A percentile compares a stretch with the other conserved stretches of the same genome.
Conservation (phyloP, 2,888 invertebrate species). For the Limnephilus marmoratus region DNA sequence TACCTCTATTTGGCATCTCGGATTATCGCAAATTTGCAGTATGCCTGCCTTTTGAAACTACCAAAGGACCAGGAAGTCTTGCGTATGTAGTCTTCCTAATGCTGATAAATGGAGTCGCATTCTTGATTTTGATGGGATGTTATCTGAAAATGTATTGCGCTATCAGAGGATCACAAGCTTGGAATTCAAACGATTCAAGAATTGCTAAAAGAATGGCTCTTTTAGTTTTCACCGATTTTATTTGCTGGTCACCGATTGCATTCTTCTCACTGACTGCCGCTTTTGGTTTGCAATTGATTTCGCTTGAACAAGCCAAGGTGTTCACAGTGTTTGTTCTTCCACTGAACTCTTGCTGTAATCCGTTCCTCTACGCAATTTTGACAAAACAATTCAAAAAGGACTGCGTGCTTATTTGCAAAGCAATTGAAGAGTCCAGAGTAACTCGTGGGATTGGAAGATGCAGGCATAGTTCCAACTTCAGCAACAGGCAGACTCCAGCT, state of each 20-base stretch:
- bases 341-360: constrained; percentile 97
- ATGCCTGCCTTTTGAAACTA: constrained; percentile 96
- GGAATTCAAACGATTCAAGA: constrained; percentile 97
- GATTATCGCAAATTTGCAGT: constrained; percentile 98
- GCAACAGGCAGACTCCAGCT: constrained; percentile 91
- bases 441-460: constrained; percentile 92
- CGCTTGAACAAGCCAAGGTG: constrained; percentile 96
- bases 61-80: constrained; percentile 84
- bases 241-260: constrained; percentile 99
- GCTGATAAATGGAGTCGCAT: constrained; percentile 94
- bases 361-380: constrained; percentile 97
- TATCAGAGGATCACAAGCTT: constrained; percentile 96
- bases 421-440: constrained; percentile 95
- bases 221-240: constrained; percentile 96
- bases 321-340: constrained; percentile 97
- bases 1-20: constrained; percentile 94
- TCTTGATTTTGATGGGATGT: constrained; percentile 95
- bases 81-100: constrained; percentile 94
- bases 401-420: constrained; percentile 96
- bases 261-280: constrained; percentile 96
- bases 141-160: constrained; percentile 99
- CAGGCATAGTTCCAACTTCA: constrained; percentile 91
- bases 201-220: constrained; percentile 98
- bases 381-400: constrained; percentile 99
- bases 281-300: constrained; percentile 92